Evolutionary conservation across 2,797 vertebrate species (phyloP).

Genomic region (Arrhamphus sclerolepis): DNA sequence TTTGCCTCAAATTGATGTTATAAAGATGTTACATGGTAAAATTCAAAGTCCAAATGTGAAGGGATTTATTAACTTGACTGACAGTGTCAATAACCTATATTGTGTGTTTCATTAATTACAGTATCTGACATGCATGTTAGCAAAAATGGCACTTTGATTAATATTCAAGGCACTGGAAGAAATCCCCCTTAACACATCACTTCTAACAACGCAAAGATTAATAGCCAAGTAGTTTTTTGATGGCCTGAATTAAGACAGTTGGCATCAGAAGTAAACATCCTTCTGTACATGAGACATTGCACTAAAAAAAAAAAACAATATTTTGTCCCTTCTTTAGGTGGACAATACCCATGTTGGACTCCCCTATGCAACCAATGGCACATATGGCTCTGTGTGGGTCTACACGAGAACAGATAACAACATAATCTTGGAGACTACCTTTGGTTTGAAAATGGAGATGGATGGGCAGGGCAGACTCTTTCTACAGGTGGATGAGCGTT

Average conservation of each 20-base stretch:
- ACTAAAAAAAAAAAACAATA: background rate
- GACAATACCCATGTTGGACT: slow-evolving; percentile 56
- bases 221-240: background rate
- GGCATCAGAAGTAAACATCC: background rate
- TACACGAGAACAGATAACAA: slow-evolving; percentile 56
- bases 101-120: no score
- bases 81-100: no score
- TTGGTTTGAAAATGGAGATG: slow-evolving; percentile 83
- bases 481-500: slow-evolving; percentile 82
- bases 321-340: slow-evolving; percentile 67
- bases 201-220: no score
- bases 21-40: no score
- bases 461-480: slow-evolving; percentile 82
- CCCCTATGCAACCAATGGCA: slow-evolving; percentile 62
- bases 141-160: no score
- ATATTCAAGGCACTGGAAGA: no score
- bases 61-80: background rate
- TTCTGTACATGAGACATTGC: background rate
- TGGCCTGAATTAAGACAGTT: no score
- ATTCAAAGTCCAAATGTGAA: background rate
- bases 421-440: slow-evolving; percentile 71
- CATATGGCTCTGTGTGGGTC: slow-evolving; percentile 59
- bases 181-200: no score
- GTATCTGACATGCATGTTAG: no score
- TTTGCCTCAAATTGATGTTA: no score